phyloP scores from a whole-genome alignment of 2,888 invertebrate species.

The Drosophila acutilabella region DNA sequence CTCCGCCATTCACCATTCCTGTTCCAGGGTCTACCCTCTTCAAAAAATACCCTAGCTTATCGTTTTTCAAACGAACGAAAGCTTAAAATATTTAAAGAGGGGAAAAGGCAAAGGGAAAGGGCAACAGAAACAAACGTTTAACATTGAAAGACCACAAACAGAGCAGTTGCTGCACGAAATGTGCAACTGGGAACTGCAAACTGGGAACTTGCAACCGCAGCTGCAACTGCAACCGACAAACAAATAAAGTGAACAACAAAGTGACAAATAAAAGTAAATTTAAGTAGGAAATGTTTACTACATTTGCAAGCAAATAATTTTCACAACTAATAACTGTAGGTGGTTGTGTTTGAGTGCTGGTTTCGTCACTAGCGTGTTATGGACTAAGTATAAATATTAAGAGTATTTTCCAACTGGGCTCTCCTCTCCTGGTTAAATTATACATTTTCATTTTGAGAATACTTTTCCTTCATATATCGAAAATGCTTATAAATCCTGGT shows the following conservation, averaged over 20 bases:
- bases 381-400: too few species aligned
- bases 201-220: not conserved
- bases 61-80: not conserved
- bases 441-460: too few species aligned
- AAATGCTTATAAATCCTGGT: too few species aligned
- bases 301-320: too few species aligned
- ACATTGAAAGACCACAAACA: not conserved
- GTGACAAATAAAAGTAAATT: not conserved
- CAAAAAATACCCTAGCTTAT: not conserved
- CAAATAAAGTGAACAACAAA: conserved; percentile 28
- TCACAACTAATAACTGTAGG: too few species aligned
- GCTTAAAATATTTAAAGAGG: not conserved
- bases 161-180: conserved; percentile 1
- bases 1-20: not conserved
- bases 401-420: too few species aligned
- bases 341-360: too few species aligned
- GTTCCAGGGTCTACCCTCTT: not conserved
- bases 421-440: too few species aligned
- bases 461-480: too few species aligned
- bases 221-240: conserved; percentile 16
- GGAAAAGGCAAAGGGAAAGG: not conserved
- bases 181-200: not conserved
- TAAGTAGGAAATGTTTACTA: too few species aligned
- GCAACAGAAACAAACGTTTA: not conserved
- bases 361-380: too few species aligned